Evolutionary conservation across 1,140 invertebrate genomes (phyloP).

Genomic region (Drosophila nigromelanica): DNA sequence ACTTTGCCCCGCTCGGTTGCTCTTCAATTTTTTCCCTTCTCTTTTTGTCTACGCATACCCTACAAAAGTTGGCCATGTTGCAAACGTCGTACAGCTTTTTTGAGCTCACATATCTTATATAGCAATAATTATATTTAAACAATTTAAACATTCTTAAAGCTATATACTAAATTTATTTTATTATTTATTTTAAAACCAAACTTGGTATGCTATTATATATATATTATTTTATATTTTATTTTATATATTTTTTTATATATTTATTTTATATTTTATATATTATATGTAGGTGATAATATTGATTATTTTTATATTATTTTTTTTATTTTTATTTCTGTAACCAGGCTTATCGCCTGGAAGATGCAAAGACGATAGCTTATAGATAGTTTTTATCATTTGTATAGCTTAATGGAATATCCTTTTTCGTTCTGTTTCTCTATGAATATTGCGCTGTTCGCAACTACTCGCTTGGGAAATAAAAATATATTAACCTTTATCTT

Average conservation of each 20-base stretch:
- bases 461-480: too few relatives aligned
- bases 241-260: background rate
- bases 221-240: too few relatives aligned
- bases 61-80: background rate
- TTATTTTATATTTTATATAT: background rate
- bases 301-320: background rate
- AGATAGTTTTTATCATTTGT: background rate
- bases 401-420: too few relatives aligned
- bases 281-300: background rate
- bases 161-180: too few relatives aligned
- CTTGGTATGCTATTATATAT: background rate
- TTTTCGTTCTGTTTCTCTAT: too few relatives aligned
- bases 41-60: slow-evolving; percentile 8
- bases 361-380: background rate
- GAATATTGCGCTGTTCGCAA: too few relatives aligned
- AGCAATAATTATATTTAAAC: too few relatives aligned
- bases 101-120: too few relatives aligned
- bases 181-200: too few relatives aligned
- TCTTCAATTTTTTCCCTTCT: slow-evolving; percentile 5
- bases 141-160: too few relatives aligned
- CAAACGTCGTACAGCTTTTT: background rate
- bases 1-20: slow-evolving; percentile 32
- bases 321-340: background rate
- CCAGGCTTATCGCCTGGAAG: background rate
- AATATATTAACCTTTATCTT: background rate